phyloP scores from a whole-genome alignment of 92 coral and sea anemone species.

The Palythoa heliodiscus region DNA sequence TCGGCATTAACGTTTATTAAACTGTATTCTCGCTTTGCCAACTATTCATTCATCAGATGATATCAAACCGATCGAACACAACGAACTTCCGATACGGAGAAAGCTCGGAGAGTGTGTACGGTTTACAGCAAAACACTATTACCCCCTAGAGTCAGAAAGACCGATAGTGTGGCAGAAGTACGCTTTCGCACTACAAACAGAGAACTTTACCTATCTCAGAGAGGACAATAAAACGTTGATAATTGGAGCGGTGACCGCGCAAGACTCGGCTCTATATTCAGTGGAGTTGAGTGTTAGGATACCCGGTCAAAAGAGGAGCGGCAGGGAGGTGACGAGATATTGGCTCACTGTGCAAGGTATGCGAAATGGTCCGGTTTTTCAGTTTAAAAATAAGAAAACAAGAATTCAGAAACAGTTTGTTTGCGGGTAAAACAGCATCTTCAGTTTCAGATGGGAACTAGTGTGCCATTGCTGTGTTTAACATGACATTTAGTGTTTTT shows the following conservation, averaged over 20 bases:
- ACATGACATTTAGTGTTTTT: too few relatives aligned
- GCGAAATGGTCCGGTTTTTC: not conserved
- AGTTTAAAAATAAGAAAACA: too few relatives aligned
- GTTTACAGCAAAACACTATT: conserved; percentile 62
- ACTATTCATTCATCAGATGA: not conserved
- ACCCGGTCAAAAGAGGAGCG: conserved; percentile 38
- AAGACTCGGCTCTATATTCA: conserved; percentile 83
- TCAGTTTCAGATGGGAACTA: too few relatives aligned
- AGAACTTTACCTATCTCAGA: conserved; percentile 41
- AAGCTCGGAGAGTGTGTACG: conserved; percentile 79
- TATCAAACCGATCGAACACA: conserved; percentile 27
- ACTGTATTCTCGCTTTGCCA: not conserved
- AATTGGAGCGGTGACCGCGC: conserved; percentile 54
- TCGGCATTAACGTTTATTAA: not conserved
- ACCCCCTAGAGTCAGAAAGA: conserved; percentile 26
- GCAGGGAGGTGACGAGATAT: conserved; percentile 74
- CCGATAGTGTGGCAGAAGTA: conserved; percentile 63
- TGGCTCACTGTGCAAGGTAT: conserved; percentile 90
- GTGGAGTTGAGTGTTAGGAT: conserved; percentile 63
- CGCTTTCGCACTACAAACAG: conserved; percentile 7
- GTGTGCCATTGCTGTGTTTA: too few relatives aligned
- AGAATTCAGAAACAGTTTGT: not conserved
- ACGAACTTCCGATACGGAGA: conserved; percentile 59
- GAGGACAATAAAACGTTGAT: conserved; percentile 41
- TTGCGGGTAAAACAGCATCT: too few relatives aligned